Conservation (phyloP, 2,113 vertebrate species). For the Hippocampus abdominalis region DNA sequence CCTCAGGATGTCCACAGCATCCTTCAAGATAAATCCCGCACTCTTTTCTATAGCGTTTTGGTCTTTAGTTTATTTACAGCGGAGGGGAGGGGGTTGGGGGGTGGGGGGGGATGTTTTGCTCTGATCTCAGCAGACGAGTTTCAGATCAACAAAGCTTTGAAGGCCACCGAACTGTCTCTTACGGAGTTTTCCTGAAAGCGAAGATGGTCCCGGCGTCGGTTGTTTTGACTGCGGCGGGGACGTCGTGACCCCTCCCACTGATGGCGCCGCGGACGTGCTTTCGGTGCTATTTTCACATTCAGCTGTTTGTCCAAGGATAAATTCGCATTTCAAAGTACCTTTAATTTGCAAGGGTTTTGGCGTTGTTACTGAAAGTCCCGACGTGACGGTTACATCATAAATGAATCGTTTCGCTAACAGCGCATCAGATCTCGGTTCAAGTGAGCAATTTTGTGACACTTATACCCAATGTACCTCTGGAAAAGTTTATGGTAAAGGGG, state of each 20-base stretch:
- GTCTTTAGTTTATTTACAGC: conserved; percentile 30
- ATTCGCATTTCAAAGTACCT: background rate
- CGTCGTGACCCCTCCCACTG: conserved; percentile 6
- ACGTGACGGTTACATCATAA: background rate
- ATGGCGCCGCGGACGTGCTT: background rate
- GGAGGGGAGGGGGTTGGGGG: too few relatives aligned
- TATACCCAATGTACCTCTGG: too few relatives aligned
- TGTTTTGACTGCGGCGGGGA: conserved; percentile 30
- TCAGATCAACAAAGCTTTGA: conserved; percentile 42
- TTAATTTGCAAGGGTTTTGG: background rate
- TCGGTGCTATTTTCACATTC: background rate
- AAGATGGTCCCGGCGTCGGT: conserved; percentile 7
- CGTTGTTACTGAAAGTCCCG: background rate
- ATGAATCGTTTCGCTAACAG: too few relatives aligned
- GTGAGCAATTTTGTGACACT: too few relatives aligned
- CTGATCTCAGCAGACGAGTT: conserved; percentile 38
- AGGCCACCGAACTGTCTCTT: conserved; percentile 35
- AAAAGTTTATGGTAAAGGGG: too few relatives aligned
- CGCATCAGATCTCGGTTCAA: too few relatives aligned
- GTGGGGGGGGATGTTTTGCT: conserved; percentile 43
- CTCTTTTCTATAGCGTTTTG: conserved; percentile 16
- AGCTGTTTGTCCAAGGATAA: background rate
- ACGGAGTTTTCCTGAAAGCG: conserved; percentile 27
- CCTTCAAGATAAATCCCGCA: background rate
- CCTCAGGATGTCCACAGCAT: background rate